phyloP scores from a whole-genome alignment of 2,113 vertebrate species.

The Bufo bufo region DNA sequence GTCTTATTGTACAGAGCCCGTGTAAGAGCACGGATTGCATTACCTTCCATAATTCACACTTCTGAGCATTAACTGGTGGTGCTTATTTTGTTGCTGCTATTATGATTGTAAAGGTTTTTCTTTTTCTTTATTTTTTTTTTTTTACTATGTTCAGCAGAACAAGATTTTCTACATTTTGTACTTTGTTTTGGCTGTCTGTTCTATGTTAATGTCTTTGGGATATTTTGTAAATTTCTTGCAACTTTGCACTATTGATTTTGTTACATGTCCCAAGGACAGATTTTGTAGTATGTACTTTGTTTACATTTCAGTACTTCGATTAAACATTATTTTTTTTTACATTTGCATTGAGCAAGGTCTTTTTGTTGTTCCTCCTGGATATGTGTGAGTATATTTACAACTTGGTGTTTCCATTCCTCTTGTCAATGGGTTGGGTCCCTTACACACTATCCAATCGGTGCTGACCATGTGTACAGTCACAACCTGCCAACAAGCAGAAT shows the following conservation, averaged over 20 bases:
- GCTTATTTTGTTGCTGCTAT: slow-evolving; percentile 16
- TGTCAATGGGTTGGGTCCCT: background rate
- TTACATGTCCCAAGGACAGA: background rate
- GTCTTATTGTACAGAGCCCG: background rate
- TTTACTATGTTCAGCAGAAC: background rate
- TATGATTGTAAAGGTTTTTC: background rate
- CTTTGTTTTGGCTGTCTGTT: background rate
- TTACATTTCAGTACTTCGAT: background rate
- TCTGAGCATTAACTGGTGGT: background rate
- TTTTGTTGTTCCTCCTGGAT: too few species aligned
- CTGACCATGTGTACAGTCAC: too few species aligned
- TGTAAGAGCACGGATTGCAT: too few species aligned
- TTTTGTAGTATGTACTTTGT: background rate
- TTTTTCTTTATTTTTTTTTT: background rate
- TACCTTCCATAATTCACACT: too few species aligned
- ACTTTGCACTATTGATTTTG: background rate
- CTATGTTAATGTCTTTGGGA: background rate
- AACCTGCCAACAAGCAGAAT: too few species aligned
- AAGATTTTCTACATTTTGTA: background rate
- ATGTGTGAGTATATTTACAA: too few species aligned
- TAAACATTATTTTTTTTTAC: background rate
- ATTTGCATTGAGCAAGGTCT: background rate
- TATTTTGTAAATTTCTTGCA: background rate
- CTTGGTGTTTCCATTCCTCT: too few species aligned
- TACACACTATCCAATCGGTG: too few species aligned